phyloP scores from a whole-genome alignment of 2,797 vertebrate genomes.

The Staurois parvus region DNA sequence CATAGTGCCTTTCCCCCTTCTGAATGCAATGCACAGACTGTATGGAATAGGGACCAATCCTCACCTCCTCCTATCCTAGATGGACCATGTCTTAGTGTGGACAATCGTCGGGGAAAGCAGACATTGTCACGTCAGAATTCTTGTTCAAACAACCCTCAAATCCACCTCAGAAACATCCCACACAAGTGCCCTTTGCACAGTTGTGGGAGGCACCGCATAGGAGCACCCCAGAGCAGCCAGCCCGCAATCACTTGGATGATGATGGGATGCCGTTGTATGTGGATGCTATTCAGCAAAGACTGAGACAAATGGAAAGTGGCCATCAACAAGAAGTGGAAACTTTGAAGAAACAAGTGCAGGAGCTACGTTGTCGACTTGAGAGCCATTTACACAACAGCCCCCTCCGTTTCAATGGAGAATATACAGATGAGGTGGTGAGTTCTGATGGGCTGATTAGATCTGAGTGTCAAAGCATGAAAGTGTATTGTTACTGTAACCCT shows the following conservation, averaged over 20 bases:
- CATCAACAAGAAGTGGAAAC: constrained; percentile 96
- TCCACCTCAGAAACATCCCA: constrained; percentile 81
- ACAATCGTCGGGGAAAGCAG: constrained; percentile 72
- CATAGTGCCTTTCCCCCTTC: constrained; percentile 87
- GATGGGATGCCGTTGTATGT: constrained; percentile 92
- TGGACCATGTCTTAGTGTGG: constrained; percentile 78
- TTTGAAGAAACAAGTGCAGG: constrained; percentile 94
- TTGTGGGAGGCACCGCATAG: constrained; percentile 71
- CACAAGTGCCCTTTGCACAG: constrained; percentile 73
- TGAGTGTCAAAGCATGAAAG: neutral
- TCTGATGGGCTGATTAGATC: neutral
- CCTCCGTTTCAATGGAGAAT: constrained; percentile 88
- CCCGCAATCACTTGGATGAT: constrained; percentile 90
- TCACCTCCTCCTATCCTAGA: constrained; percentile 66
- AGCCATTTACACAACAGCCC: constrained; percentile 84
- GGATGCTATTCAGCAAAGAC: constrained; percentile 90
- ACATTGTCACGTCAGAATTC: constrained; percentile 88
- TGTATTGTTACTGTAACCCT: neutral
- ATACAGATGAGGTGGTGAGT: constrained; percentile 93
- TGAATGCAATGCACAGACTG: constrained; percentile 75
- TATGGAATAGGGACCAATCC: constrained; percentile 82
- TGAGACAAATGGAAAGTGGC: constrained; percentile 94
- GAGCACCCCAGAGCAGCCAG: constrained; percentile 87
- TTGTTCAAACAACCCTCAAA: constrained; percentile 83
- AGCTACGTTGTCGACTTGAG: constrained; percentile 91